Base-by-base conservation (phyloP, 2,888 invertebrate species). In the Scrobipalpa atriplicella region DNA sequence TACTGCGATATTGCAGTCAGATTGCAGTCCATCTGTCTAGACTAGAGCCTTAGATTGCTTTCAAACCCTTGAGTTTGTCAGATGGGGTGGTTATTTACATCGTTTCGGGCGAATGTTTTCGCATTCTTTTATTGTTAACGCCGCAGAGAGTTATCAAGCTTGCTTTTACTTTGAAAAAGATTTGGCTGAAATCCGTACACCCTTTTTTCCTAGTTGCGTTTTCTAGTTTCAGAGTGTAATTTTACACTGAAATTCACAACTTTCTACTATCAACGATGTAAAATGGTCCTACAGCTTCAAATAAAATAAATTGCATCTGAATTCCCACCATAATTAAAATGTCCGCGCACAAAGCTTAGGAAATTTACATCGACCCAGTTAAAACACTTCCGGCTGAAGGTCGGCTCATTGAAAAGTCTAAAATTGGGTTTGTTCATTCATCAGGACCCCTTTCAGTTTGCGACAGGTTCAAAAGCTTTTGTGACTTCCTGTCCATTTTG, bases 61-160 rank as follows among this genome's bases (percentile, higher is more conserved):
- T 83, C 79, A 85, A 86, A 79, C 87, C 84, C 86, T 85, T 83
- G 80, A 83, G 83, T 79, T 81, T 80, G 82, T 82, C 84, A 83
- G 81, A 84, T 82, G 78, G 78, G 76, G 77, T 77, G 79, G 83
- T 83, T 86, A 86, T 88, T 87, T 86, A 85, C 85, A 84, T 84
- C 78, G 80, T 76, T 83, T 83, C 75, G 81, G 77, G 75, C 81
- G 80, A 77, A 77, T 36, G 13, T 78, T 79, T 81, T 74, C 72
- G 73, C 76, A 74, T 75, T 81, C 80, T 80, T 78, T 36, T 21
- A 79, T 81, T 79, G 58, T 78, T 79, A 78, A 73, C 73, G 16
- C 61, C 61, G n/a, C 58, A 36, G 11, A 13, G 11, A n/a, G 58
- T 36, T 58, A 36, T 8, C 54, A 9, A 54, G 47, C 54, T 54